Conservation (phyloP, 2,888 invertebrate genomes). For the Cremastobaeus sp. region DNA sequence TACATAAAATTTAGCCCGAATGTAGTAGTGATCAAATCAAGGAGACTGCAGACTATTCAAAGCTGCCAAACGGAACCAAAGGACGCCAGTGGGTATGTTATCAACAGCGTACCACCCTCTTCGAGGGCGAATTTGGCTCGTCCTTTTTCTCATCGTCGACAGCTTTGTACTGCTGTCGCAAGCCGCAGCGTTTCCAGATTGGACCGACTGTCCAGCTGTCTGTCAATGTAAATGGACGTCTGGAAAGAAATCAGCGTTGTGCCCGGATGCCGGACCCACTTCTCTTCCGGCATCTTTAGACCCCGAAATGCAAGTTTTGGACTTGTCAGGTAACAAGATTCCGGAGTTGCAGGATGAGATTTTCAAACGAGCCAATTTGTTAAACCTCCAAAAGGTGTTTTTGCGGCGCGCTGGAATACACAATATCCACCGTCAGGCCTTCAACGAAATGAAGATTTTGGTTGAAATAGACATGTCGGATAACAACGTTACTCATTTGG, state of each 20-base stretch:
- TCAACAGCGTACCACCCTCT: slow-evolving; percentile 70
- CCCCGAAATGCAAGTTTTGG: slow-evolving; percentile 90
- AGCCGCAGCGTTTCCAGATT: slow-evolving; percentile 84
- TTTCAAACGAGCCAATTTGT: slow-evolving; percentile 87
- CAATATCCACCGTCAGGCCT: slow-evolving; percentile 90
- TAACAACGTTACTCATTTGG: slow-evolving; percentile 86
- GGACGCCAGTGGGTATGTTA: slow-evolving; percentile 59
- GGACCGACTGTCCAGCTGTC: slow-evolving; percentile 92
- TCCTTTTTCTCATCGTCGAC: slow-evolving; percentile 70
- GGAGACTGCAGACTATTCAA: slow-evolving; percentile 30
- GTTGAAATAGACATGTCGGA: slow-evolving; percentile 92
- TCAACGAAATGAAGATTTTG: slow-evolving; percentile 89
- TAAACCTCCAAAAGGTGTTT: slow-evolving; percentile 91
- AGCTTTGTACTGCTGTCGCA: slow-evolving; percentile 69
- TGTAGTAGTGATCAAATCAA: slow-evolving; percentile 15
- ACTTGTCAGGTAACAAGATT: slow-evolving; percentile 89
- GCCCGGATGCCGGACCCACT: slow-evolving; percentile 88
- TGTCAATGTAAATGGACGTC: slow-evolving; percentile 96
- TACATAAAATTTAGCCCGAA: slow-evolving; percentile 5
- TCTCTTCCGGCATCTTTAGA: slow-evolving; percentile 86
- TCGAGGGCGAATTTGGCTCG: slow-evolving; percentile 72
- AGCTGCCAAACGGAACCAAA: slow-evolving; percentile 35
- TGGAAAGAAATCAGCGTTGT: slow-evolving; percentile 93
- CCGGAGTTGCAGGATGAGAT: slow-evolving; percentile 87
- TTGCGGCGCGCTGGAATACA: slow-evolving; percentile 87